These are phyloP conservation scores for Drepana falcataria DNA, from an alignment of 2,888 invertebrate species.

Conservation along the genomic window DNA sequence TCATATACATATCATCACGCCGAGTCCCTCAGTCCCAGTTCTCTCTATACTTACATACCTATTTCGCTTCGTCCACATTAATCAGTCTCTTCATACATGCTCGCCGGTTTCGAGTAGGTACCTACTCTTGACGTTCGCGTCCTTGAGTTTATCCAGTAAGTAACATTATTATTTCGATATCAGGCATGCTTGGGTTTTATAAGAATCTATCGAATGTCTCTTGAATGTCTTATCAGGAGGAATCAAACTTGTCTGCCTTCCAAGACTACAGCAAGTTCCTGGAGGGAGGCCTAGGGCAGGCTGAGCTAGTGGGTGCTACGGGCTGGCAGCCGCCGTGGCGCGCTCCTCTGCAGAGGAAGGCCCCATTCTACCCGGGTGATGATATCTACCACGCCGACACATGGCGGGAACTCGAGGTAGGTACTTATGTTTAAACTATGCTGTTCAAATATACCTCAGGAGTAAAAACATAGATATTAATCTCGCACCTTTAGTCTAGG, in stretches of 20 bases:
- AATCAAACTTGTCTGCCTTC: conserved; percentile 68
- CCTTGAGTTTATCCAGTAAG: background rate
- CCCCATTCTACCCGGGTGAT: conserved; percentile 76
- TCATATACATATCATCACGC: no score
- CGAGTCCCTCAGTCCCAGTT: no score
- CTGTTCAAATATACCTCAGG: background rate
- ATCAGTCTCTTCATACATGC: no score
- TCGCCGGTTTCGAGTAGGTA: no score
- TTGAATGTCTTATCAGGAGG: conserved; percentile 43
- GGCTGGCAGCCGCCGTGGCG: conserved; percentile 79
- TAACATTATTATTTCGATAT: background rate
- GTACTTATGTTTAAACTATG: background rate
- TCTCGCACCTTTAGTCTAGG: no score
- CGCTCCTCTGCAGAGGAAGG: conserved; percentile 77
- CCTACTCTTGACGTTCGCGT: no score
- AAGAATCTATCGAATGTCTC: no score
- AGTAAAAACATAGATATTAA: background rate
- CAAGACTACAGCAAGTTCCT: conserved; percentile 78
- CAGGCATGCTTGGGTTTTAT: background rate
- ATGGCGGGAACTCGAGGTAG: conserved; percentile 71
- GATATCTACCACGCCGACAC: conserved; percentile 73
- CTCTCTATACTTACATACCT: no score
- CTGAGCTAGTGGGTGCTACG: conserved; percentile 74
- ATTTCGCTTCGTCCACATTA: no score
- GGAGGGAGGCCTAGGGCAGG: conserved; percentile 75